Base-by-base conservation (phyloP, 2,888 invertebrate genomes). In the Anagyrus pseudococci region DNA sequence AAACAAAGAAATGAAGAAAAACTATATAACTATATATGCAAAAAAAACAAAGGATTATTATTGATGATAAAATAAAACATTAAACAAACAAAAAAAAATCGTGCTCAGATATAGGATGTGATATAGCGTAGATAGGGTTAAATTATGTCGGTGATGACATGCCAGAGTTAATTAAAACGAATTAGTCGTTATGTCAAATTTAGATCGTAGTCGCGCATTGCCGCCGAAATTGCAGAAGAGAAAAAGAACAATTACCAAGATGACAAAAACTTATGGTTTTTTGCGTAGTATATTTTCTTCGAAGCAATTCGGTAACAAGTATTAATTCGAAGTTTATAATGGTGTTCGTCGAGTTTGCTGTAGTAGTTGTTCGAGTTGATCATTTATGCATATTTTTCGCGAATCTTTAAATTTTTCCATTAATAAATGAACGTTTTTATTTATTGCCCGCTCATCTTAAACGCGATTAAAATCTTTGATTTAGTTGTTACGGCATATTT, bases 101-200 rank as follows among this genome's bases (percentile, higher is more conserved):
- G 67, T 75, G 74, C 76, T 77, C 76, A 74, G 76, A 77, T 70
- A 73, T 77, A 77, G 77, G 74, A 77, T 77, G 77, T 77, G 77
- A 77, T 77, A 77, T 77, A 77, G 75, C 72, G 70, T 77, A 78
- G 75, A 73, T 66, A 70, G 73, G 75, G 73, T 75, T 77, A 47
- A 66, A 62, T 65, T 54, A 57, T 59, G 56, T 62, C 61, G 40
- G 43, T 49, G 60, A 58, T 61, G 60, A 49, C 52, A 61, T 64
- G 46, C 49, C 54, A 63, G 37, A 58, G 25, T 55, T 63, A 63
- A 64, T 64, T 58, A 64, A 8, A 23, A 23, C 6, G 23, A 43
- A 63, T 44, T 58, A 64, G 64, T 64, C 23, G 44, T 62, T 64
- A 60, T 58, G 58, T 56, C 54, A 65, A 66, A 50, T 61, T 33